Conservation (phyloP, 1,140 invertebrate species). For the Tetragnatha versicolor region DNA sequence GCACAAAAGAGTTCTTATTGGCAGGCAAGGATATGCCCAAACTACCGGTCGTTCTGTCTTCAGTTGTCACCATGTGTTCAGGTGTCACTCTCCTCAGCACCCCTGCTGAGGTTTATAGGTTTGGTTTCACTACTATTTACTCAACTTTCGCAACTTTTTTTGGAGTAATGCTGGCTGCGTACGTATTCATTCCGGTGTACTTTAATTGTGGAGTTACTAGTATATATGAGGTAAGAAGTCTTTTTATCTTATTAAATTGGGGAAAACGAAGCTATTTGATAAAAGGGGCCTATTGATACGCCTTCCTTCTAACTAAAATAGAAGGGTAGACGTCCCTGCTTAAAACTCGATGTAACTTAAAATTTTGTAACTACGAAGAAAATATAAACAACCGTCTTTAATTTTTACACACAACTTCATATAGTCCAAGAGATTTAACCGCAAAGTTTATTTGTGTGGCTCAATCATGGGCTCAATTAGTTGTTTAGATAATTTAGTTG, state of each 20-base stretch:
- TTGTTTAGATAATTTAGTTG: too few relatives aligned
- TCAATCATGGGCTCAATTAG: too few relatives aligned
- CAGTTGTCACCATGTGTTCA: conserved; percentile 85
- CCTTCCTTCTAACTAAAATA: too few relatives aligned
- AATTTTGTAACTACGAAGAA: too few relatives aligned
- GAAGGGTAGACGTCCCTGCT: too few relatives aligned
- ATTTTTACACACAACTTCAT: too few relatives aligned
- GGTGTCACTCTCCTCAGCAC: conserved; percentile 82
- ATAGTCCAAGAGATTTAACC: too few relatives aligned
- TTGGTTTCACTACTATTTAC: neutral
- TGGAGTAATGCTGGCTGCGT: conserved; percentile 79
- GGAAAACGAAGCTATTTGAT: too few relatives aligned
- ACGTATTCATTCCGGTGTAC: conserved; percentile 87
- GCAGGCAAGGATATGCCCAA: conserved; percentile 80
- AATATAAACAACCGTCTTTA: too few relatives aligned
- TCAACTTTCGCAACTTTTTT: conserved; percentile 71
- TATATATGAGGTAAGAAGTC: conserved; percentile 73
- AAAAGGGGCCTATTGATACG: too few relatives aligned
- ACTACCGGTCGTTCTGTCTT: conserved; percentile 84
- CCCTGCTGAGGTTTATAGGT: conserved; percentile 60
- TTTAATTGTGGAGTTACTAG: conserved; percentile 84
- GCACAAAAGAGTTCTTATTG: conserved; percentile 82
- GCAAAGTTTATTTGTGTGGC: too few relatives aligned
- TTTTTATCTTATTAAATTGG: neutral
- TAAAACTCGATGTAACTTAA: too few relatives aligned